Conservation (phyloP, 2,888 invertebrate species). For the Tenthredo amoena region DNA sequence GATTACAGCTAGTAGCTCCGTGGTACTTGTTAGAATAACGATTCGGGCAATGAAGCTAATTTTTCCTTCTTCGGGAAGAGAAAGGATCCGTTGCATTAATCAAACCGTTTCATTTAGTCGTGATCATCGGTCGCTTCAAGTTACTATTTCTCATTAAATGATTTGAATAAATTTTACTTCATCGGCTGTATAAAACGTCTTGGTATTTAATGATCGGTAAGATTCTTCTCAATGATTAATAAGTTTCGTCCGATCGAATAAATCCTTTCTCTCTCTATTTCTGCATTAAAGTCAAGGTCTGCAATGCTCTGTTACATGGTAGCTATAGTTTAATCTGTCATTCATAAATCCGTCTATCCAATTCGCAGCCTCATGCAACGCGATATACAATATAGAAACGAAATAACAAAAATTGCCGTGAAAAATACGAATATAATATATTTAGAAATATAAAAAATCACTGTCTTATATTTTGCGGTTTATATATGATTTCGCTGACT, state of each 20-base stretch:
- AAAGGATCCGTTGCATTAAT: background rate
- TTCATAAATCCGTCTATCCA: conserved; percentile 4
- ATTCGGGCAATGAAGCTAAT: too few relatives aligned
- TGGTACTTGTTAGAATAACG: too few relatives aligned
- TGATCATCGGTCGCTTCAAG: background rate
- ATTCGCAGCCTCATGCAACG: background rate
- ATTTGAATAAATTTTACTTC: background rate
- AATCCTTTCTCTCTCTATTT: background rate
- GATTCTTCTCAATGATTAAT: background rate
- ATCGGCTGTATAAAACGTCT: background rate
- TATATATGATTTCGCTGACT: background rate
- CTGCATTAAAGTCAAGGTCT: background rate
- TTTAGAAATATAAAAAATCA: background rate
- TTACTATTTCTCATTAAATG: background rate
- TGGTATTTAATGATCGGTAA: background rate
- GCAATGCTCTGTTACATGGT: background rate
- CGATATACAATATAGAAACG: background rate
- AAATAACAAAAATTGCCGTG: background rate
- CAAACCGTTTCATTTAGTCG: background rate
- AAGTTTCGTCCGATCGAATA: background rate
- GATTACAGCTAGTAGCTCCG: too few relatives aligned
- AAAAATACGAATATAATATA: background rate
- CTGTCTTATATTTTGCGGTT: background rate
- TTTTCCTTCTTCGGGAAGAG: background rate
- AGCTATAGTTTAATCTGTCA: background rate